phyloP scores from a whole-genome alignment of 2,113 vertebrate species.

The Cynoglossus semilaevis region DNA sequence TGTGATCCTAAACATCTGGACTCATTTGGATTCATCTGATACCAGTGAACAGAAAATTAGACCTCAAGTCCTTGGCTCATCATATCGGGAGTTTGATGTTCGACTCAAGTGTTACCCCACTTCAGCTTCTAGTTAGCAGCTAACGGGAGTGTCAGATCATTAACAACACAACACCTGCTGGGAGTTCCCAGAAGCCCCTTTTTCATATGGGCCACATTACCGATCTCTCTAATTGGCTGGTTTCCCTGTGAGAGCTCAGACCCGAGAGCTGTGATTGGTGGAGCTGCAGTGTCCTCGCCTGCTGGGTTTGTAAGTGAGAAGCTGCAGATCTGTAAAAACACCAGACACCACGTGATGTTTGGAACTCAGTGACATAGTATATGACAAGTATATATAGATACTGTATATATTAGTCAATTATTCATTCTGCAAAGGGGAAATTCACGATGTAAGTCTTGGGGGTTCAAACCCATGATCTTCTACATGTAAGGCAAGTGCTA shows the following conservation, averaged over 20 bases:
- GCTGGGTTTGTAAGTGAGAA: slow-evolving; percentile 21
- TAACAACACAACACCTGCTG: slow-evolving; percentile 72
- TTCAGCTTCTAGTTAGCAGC: slow-evolving; percentile 49
- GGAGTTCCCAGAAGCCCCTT: slow-evolving; percentile 67
- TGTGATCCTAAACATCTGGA: slow-evolving; percentile 1
- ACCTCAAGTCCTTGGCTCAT: slow-evolving; percentile 8
- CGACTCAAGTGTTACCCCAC: slow-evolving; percentile 6
- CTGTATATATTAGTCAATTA: too few relatives aligned
- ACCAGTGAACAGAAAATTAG: slow-evolving; percentile 10
- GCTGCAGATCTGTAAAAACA: slow-evolving; percentile 38
- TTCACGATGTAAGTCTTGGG: too few relatives aligned
- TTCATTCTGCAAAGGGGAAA: too few relatives aligned
- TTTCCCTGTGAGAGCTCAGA: slow-evolving; percentile 41
- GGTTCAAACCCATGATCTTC: too few relatives aligned
- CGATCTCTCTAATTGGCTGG: slow-evolving; percentile 53
- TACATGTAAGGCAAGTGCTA: too few relatives aligned
- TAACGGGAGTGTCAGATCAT: slow-evolving; percentile 65
- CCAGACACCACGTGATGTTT: not conserved
- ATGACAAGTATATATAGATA: too few relatives aligned
- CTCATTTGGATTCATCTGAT: slow-evolving; percentile 1
- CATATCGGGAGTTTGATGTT: not conserved
- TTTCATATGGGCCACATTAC: slow-evolving; percentile 67
- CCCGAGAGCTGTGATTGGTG: slow-evolving; percentile 30
- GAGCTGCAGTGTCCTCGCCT: slow-evolving; percentile 4
- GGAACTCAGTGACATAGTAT: too few relatives aligned